Percentiles rank a stretch among this genome's conserved stretches.
These are phyloP conservation scores for Chrysopilus asiliformis DNA, from an alignment of 2,888 invertebrate genomes.

Conservation along the genomic window DNA sequence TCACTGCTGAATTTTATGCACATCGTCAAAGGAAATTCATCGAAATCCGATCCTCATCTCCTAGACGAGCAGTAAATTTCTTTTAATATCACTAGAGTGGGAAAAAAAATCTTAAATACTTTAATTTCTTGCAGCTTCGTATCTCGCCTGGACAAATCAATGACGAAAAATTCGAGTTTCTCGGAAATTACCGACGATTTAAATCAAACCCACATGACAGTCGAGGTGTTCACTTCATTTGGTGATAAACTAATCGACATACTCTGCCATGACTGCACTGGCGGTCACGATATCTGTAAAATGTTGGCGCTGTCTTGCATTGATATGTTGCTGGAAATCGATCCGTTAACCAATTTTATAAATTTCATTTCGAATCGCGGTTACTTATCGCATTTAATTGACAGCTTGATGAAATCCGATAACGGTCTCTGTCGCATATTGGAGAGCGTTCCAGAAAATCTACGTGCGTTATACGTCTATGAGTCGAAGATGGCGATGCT, in stretches of 20 bases:
- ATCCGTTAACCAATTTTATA: slow-evolving; percentile 53
- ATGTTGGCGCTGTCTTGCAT: slow-evolving; percentile 76
- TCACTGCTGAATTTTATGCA: slow-evolving; percentile 68
- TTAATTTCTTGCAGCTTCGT: slow-evolving; percentile 41
- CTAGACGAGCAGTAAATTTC: slow-evolving; percentile 29
- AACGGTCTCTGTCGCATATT: slow-evolving; percentile 48
- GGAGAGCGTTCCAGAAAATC: slow-evolving; percentile 49
- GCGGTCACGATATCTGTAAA: slow-evolving; percentile 79
- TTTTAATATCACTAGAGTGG: too few species aligned
- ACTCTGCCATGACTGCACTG: slow-evolving; percentile 73
- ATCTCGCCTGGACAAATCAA: slow-evolving; percentile 50
- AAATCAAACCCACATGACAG: slow-evolving; percentile 30
- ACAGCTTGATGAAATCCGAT: slow-evolving; percentile 64
- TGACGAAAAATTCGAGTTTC: slow-evolving; percentile 10
- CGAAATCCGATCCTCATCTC: slow-evolving; percentile 26
- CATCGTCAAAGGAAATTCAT: slow-evolving; percentile 45
- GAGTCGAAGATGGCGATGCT: slow-evolving; percentile 76
- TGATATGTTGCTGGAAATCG: slow-evolving; percentile 62
- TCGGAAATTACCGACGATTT: slow-evolving; percentile 12
- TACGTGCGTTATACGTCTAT: slow-evolving; percentile 71
- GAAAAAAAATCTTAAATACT: background rate
- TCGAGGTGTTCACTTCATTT: slow-evolving; percentile 54
- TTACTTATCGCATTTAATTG: slow-evolving; percentile 71
- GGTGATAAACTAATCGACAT: slow-evolving; percentile 71
- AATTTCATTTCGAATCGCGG: slow-evolving; percentile 46